Percentiles rank a stretch among this genome's conserved stretches.
Evolutionary conservation across 2,113 vertebrate genomes (phyloP).

Genomic region (Mormyrus lacerda): DNA sequence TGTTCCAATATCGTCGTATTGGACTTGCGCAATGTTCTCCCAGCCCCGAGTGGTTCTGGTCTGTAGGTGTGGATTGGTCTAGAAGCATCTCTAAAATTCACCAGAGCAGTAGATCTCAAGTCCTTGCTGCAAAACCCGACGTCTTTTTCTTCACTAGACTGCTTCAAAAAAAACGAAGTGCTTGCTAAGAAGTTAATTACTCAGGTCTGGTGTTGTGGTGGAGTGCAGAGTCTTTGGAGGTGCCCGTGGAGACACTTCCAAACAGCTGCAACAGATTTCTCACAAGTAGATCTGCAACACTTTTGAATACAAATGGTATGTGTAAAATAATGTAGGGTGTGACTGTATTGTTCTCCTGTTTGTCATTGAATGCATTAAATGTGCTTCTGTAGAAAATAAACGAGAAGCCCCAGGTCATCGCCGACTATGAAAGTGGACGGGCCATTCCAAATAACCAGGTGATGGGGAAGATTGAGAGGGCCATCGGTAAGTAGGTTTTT

Average conservation of each 20-base stretch:
- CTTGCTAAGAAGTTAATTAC: neutral
- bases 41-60: neutral
- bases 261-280: neutral
- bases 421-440: slow-evolving; percentile 81
- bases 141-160: neutral
- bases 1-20: neutral
- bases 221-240: neutral
- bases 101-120: neutral
- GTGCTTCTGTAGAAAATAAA: slow-evolving; percentile 79
- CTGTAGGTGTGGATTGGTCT: neutral
- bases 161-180: neutral
- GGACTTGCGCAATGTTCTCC: neutral
- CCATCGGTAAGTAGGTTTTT: slow-evolving; percentile 58
- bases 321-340: neutral
- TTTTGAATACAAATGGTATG: neutral
- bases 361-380: neutral
- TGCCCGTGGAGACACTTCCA: neutral
- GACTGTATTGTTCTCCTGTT: neutral
- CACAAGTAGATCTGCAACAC: neutral
- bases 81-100: neutral
- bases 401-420: slow-evolving; percentile 93
- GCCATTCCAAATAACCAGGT: slow-evolving; percentile 82
- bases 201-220: neutral
- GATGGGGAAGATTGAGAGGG: slow-evolving; percentile 77
- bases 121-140: neutral